These are phyloP conservation scores for Premnoplex brunnescens DNA, from an alignment of 2,797 vertebrate genomes.

Conservation along the genomic window DNA sequence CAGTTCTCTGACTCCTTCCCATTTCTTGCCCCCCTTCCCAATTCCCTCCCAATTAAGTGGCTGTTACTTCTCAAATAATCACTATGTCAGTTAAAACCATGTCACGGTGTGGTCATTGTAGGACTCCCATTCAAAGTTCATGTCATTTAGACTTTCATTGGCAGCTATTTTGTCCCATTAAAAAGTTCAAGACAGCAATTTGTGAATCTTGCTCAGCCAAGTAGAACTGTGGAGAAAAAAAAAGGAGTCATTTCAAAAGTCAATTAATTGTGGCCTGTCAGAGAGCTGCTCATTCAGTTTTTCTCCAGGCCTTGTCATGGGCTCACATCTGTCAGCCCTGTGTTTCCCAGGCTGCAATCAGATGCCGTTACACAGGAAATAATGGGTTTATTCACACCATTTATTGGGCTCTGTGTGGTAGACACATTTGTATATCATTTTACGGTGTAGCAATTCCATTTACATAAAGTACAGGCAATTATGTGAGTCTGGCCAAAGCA, in stretches of 20 bases:
- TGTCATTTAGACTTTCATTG: conserved; percentile 84
- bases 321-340: conserved; percentile 75
- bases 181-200: conserved; percentile 83
- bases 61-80: conserved; percentile 66
- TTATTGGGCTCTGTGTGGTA: conserved; percentile 48
- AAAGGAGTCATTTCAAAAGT: conserved; percentile 81
- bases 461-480: conserved; percentile 68
- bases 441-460: conserved; percentile 69
- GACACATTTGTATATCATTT: conserved; percentile 76
- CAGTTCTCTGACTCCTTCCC: background rate
- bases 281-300: conserved; percentile 49
- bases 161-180: conserved; percentile 80
- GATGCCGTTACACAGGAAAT: conserved; percentile 58
- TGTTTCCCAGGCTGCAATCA: conserved; percentile 65
- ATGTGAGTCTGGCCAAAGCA: background rate
- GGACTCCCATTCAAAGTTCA: conserved; percentile 69
- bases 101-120: conserved; percentile 73
- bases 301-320: background rate
- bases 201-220: conserved; percentile 80
- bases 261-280: conserved; percentile 76
- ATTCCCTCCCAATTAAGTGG: background rate
- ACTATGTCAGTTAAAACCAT: conserved; percentile 74
- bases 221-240: conserved; percentile 66
- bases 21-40: background rate
- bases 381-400: conserved; percentile 63